These are phyloP conservation scores for Aspiorhynchus laticeps DNA, from an alignment of 2,113 vertebrate species.

Conservation along the genomic window DNA sequence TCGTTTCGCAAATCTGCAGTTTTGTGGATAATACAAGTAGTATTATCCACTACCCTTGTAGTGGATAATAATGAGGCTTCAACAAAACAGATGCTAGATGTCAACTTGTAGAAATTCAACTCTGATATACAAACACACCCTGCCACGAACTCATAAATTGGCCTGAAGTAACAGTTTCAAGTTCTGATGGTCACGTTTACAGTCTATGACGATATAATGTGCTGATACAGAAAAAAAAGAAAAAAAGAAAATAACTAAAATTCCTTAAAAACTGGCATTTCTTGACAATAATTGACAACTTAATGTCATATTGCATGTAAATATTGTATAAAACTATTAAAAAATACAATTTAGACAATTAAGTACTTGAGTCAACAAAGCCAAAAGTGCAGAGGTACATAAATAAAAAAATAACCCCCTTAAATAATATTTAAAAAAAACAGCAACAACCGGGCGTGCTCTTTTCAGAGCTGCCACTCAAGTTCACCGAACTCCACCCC, in stretches of 20 bases:
- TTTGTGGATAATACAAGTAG: slow-evolving; percentile 60
- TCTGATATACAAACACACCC: slow-evolving; percentile 51
- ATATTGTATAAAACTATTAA: slow-evolving; percentile 84
- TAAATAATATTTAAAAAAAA: slow-evolving; percentile 7
- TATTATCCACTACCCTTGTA: slow-evolving; percentile 57
- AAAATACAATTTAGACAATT: slow-evolving; percentile 84
- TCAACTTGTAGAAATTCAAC: background rate
- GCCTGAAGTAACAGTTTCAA: slow-evolving; percentile 62
- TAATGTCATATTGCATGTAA: slow-evolving; percentile 81
- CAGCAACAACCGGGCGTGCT: background rate
- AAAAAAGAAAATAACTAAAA: slow-evolving; percentile 52
- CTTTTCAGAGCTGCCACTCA: slow-evolving; percentile 56
- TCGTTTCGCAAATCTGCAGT: background rate
- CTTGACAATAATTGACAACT: slow-evolving; percentile 60
- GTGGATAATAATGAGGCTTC: slow-evolving; percentile 62
- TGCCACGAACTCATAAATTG: slow-evolving; percentile 52
- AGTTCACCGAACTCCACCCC: slow-evolving; percentile 44
- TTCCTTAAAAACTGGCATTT: slow-evolving; percentile 61
- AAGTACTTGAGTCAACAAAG: slow-evolving; percentile 84
- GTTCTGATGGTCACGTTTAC: slow-evolving; percentile 62
- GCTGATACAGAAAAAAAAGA: slow-evolving; percentile 68
- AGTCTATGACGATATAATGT: slow-evolving; percentile 70
- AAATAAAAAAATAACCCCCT: slow-evolving; percentile 68
- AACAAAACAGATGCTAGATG: slow-evolving; percentile 49
- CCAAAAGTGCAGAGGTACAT: slow-evolving; percentile 86